A percentile compares a stretch with the other conserved stretches of the same genome.
Evolutionary conservation across 23 tunicate genomes (phyloP).

Genomic region (Oikopleura dioica): DNA sequence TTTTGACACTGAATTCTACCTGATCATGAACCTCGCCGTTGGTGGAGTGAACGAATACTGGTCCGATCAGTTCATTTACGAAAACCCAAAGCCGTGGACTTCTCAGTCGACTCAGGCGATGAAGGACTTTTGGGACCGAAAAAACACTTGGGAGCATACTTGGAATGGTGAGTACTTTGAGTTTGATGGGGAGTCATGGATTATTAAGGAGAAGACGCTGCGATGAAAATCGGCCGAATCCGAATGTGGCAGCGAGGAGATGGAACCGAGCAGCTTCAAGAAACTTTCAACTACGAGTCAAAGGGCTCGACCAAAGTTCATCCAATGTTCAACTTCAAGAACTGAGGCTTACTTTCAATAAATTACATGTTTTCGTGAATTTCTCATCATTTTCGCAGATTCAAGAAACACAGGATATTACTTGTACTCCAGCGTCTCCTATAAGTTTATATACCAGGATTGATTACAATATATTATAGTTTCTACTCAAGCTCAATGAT

Average conservation of each 20-base stretch:
- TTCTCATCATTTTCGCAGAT: too few species aligned
- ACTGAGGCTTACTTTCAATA: neutral
- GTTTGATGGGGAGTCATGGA: too few species aligned
- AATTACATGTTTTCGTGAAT: neutral
- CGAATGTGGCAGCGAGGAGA: neutral
- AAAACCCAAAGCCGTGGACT: constrained; percentile 58
- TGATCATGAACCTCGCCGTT: constrained; percentile 69
- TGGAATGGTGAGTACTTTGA: too few species aligned
- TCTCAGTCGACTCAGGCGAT: constrained; percentile 57
- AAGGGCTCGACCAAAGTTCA: neutral
- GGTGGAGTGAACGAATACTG: constrained; percentile 91
- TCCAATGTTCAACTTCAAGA: neutral
- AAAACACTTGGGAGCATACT: constrained; percentile 26
- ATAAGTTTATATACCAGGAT: too few species aligned
- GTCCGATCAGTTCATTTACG: constrained; percentile 41
- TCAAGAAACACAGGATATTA: too few species aligned
- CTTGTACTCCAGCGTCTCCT: too few species aligned
- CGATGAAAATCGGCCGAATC: constrained; percentile 9
- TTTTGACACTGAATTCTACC: constrained; percentile 32
- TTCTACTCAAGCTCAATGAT: too few species aligned
- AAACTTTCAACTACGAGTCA: neutral
- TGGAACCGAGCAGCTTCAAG: neutral
- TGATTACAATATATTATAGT: too few species aligned
- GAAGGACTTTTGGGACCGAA: constrained; percentile 63
- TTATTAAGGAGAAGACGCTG: constrained; percentile 16